These are phyloP conservation scores for Idaea aversata DNA, from an alignment of 2,888 invertebrate genomes.

Conservation along the genomic window DNA sequence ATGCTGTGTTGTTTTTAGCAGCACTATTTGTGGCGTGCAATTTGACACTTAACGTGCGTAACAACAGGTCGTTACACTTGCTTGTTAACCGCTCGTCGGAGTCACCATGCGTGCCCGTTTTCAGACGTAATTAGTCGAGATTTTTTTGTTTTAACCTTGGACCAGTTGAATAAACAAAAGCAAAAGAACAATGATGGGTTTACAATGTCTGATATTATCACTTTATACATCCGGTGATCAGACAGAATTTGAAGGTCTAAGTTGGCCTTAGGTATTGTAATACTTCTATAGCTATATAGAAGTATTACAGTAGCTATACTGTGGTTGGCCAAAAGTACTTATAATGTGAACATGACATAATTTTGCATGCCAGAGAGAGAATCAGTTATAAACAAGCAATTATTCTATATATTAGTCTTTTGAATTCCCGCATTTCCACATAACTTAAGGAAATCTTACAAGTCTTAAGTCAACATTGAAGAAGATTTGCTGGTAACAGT, in stretches of 20 bases:
- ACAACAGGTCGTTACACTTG: constrained; percentile 22
- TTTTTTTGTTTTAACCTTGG: neutral
- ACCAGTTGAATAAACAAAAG: neutral
- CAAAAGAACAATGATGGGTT: neutral
- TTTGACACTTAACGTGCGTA: constrained; percentile 22
- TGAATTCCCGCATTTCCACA: too few species aligned
- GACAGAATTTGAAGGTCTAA: neutral
- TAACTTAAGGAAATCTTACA: too few species aligned
- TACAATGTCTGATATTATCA: neutral
- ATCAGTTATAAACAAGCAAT: too few species aligned
- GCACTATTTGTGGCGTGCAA: constrained; percentile 23
- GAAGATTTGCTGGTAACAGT: too few species aligned
- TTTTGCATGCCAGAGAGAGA: too few species aligned
- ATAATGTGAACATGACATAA: too few species aligned
- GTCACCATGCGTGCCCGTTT: neutral
- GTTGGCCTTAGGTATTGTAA: neutral
- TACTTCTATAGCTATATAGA: neutral
- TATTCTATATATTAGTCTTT: too few species aligned
- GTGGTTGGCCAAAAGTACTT: too few species aligned
- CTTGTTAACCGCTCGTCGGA: constrained; percentile 1
- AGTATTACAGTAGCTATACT: too few species aligned
- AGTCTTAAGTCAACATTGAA: too few species aligned
- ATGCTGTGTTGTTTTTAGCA: constrained; percentile 13
- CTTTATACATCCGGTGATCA: neutral
- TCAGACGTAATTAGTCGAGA: neutral